Evolutionary conservation across 2,888 invertebrate genomes (phyloP), one percentile per base, ranked within the genome.

Genomic region (Rhagium mordax): DNA sequence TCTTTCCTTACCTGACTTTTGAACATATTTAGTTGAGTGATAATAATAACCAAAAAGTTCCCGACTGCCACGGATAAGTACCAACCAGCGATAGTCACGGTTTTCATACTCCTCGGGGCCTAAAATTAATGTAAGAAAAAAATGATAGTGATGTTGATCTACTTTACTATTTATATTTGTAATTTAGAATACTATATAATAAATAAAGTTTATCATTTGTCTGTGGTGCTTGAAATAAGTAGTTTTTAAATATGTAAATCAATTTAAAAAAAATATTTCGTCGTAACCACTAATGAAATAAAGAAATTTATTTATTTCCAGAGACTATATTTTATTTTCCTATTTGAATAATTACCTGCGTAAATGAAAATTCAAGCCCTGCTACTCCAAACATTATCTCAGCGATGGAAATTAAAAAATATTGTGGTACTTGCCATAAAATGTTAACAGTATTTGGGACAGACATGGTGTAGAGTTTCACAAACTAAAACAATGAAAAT

Each of bases 361-460:
- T 94, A 84, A 95, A 96, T 0, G 95, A 94, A 86, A 96, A 96
- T 83, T 94, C 93, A 18, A 96, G 88, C 0, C 96, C 96, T 2
- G 95, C 94, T 5, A 96, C 92, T 0, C 94, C 94, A 84, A 96
- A 94, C 89, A 96, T 91, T 55, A 96, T 93, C 88, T 96, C 96
- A 0, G 94, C 95, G 2, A 93, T 85, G 0, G 96, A 95, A 67
- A 96, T 92, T 10, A 95, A 88, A 41, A 95, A 85, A 84, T 95
- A 96, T 86, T 96, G 96, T 0, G 95, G 95, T 21, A 95, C 87
- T 78, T 95, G 91, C 93, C 93, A 94, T 2, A 91, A 86, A 82
- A 95, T 92, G 74, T 92, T 91, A 3, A 94, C 87, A 24, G 90
- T 91, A 84, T 94, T 94, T 15, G 93, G 91, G 0, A 90, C 89